Evolutionary conservation across 2,113 vertebrate species (phyloP).

Genomic region (Syngnathus typhle): DNA sequence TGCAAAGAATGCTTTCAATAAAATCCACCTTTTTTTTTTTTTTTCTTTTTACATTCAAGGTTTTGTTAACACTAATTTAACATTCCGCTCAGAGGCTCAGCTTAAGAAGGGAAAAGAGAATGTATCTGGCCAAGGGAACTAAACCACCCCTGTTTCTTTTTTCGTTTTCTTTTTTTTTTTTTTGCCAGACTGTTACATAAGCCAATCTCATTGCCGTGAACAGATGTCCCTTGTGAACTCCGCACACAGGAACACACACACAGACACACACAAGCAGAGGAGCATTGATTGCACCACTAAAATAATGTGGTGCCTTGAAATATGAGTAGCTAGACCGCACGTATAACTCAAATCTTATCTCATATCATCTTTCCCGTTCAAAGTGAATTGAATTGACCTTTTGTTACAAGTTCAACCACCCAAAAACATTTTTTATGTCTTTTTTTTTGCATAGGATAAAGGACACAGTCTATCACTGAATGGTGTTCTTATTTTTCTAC

Average conservation of each 20-base stretch:
- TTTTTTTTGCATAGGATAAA: too few species aligned
- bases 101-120: slow-evolving; percentile 41
- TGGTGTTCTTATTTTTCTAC: too few species aligned
- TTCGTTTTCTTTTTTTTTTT: neutral
- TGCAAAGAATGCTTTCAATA: neutral
- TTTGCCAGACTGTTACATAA: slow-evolving; percentile 60
- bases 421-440: too few species aligned
- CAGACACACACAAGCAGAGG: too few species aligned
- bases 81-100: slow-evolving; percentile 36
- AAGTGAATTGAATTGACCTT: too few species aligned
- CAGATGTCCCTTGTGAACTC: slow-evolving; percentile 37
- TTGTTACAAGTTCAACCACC: too few species aligned
- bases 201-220: slow-evolving; percentile 19
- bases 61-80: slow-evolving; percentile 25
- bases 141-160: slow-evolving; percentile 38
- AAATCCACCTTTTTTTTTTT: neutral
- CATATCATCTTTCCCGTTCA: too few species aligned
- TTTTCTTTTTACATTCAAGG: slow-evolving; percentile 2
- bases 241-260: neutral
- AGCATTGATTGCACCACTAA: too few species aligned
- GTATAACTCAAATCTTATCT: too few species aligned
- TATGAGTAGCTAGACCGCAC: too few species aligned
- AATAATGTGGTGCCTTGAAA: too few species aligned
- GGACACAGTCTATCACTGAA: too few species aligned
- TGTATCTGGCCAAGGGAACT: slow-evolving; percentile 29